Base-by-base conservation (phyloP, 2,888 invertebrate genomes). In the Gari tellinella region DNA sequence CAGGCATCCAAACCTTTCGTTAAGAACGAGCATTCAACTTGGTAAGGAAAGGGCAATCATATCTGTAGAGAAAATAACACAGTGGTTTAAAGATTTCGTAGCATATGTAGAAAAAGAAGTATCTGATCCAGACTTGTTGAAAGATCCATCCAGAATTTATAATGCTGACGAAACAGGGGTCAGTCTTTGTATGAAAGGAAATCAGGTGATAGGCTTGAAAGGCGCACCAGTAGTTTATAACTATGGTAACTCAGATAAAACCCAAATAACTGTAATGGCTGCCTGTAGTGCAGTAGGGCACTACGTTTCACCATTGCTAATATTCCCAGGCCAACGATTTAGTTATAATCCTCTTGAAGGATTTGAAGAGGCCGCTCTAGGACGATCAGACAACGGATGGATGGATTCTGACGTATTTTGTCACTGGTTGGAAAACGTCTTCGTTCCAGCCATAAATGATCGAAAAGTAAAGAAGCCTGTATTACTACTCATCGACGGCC, bases 401-500 rank as follows among this genome's bases (percentile, higher is more conserved):
- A 64, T 64, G 45, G 55, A 64, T 23, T 23, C 53, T 7, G 63
- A 52, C 2, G 40, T 63, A 15, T 63, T 63, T 21, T 53, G 31
- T 38, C 40, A 38, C 15, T 63, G 63, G 63, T 19, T 63, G 2
- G 5, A 26, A 25, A 53, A 43, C 53, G 63, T 53, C 2, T 63
- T 63, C 41, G 21, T 63, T 15, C 63, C 63, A 7, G 53, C 25
- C 2, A 53, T 48, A 46, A 61, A 38, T 43, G 55, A 72, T 10
- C 15, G 53, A 15, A 4, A 37, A 14, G 45, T 68, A 1, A 68
- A 68, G 19, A 58, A 58, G 26, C 65, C 72, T 1, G 49, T 66
- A 1, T 15, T 64, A 8, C 21, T 75, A 14, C 58, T 76, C 48
- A 60, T 76, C 8, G 72, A 80, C 53, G 73, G 80, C 8, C 80